Evolutionary conservation across 2,797 vertebrate genomes (phyloP).

Genomic region (Tarsius wallacei): DNA sequence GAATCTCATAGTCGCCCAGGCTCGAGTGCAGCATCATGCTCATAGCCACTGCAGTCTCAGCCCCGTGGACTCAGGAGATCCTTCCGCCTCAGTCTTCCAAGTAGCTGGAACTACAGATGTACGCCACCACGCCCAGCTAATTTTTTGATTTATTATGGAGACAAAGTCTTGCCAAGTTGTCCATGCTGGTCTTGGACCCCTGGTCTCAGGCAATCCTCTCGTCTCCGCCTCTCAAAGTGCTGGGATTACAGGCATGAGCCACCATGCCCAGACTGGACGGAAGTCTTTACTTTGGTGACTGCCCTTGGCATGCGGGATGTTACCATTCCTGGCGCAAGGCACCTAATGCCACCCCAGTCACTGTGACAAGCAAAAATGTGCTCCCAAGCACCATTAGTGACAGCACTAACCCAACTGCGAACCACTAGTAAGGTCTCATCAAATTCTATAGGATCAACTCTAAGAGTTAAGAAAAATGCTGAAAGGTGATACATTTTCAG

Average conservation of each 20-base stretch:
- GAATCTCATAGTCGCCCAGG: not conserved
- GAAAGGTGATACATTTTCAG: not conserved
- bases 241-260: not conserved
- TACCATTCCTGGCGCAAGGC: not conserved
- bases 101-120: not conserved
- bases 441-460: not conserved
- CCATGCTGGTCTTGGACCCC: not conserved
- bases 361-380: constrained; percentile 19
- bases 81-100: not conserved
- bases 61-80: not conserved
- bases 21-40: not conserved
- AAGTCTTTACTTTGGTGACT: not conserved
- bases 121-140: not conserved
- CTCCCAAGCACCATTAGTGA: not conserved
- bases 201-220: not conserved
- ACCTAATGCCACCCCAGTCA: not conserved
- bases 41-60: not conserved
- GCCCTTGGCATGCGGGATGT: not conserved
- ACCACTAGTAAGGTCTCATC: not conserved
- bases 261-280: not conserved
- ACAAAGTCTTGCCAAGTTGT: not conserved
- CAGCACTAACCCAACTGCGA: not conserved
- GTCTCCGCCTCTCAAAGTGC: not conserved
- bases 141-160: not conserved
- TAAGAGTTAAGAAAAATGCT: not conserved